Evolutionary conservation across 2,888 invertebrate genomes (phyloP).

Genomic region (Monopis laevigella): DNA sequence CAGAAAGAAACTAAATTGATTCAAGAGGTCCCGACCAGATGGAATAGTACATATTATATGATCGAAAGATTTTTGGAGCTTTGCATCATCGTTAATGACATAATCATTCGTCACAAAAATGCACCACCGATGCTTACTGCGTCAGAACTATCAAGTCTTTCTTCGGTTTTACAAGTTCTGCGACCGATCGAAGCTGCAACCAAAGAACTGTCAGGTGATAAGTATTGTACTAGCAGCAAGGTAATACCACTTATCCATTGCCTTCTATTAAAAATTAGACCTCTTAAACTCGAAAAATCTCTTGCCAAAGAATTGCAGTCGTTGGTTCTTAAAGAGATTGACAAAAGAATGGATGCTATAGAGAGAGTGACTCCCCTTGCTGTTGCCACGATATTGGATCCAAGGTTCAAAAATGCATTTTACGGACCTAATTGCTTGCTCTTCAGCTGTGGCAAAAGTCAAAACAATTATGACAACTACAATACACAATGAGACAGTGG

Average conservation of each 20-base stretch:
- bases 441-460: not conserved
- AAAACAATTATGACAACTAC: not conserved
- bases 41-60: slow-evolving; percentile 13
- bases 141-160: slow-evolving; percentile 18
- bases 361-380: slow-evolving; percentile 19
- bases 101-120: slow-evolving; percentile 15
- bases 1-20: slow-evolving; percentile 12
- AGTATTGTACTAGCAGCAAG: slow-evolving; percentile 19
- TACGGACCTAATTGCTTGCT: not conserved
- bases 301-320: slow-evolving; percentile 16
- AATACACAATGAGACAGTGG: not conserved
- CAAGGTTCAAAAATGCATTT: slow-evolving; percentile 19
- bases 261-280: no score
- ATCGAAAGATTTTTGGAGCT: slow-evolving; percentile 10
- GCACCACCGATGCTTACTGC: slow-evolving; percentile 19
- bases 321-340: slow-evolving; percentile 16
- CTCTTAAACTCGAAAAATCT: no score
- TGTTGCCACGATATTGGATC: slow-evolving; percentile 23
- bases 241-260: no score
- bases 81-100: slow-evolving; percentile 13
- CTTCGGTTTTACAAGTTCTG: slow-evolving; percentile 18
- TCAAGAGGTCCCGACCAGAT: slow-evolving; percentile 11
- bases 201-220: slow-evolving; percentile 20
- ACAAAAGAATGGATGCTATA: slow-evolving; percentile 16
- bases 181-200: slow-evolving; percentile 20